Conservation (phyloP, 2,113 vertebrate genomes). For the Seriola aureovittata region DNA sequence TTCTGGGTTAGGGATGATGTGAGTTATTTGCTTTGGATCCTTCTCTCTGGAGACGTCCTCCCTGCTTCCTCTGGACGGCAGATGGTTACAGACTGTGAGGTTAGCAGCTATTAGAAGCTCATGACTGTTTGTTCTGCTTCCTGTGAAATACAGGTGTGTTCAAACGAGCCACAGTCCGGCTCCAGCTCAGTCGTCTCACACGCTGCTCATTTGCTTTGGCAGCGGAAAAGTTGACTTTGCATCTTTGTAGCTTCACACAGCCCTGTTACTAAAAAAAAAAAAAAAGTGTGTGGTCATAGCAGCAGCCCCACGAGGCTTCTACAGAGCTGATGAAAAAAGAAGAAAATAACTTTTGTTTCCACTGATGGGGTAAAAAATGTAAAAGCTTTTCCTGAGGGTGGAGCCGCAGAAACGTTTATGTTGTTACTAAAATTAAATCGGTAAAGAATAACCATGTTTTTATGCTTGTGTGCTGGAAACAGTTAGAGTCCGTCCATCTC, state of each 20-base stretch:
- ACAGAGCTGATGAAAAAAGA: slow-evolving; percentile 1
- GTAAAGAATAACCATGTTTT: too few species aligned
- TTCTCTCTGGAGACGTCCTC: slow-evolving; percentile 32
- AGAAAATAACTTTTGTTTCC: background rate
- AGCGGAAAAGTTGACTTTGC: slow-evolving; percentile 61
- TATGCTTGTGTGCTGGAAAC: too few species aligned
- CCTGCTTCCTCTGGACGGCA: slow-evolving; percentile 48
- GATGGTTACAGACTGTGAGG: slow-evolving; percentile 52
- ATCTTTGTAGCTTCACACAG: slow-evolving; percentile 19
- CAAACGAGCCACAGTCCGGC: background rate
- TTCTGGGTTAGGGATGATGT: slow-evolving; percentile 45
- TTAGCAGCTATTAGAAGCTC: slow-evolving; percentile 24
- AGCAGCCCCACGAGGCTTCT: background rate
- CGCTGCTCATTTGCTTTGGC: slow-evolving; percentile 17
- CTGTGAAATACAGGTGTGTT: slow-evolving; percentile 54
- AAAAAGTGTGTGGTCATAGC: slow-evolving; percentile 8
- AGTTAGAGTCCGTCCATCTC: too few species aligned
- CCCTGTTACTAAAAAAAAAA: slow-evolving; percentile 19
- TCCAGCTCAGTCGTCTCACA: background rate
- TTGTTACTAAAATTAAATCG: background rate
- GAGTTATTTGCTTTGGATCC: slow-evolving; percentile 46
- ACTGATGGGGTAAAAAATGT: background rate
- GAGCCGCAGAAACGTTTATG: background rate
- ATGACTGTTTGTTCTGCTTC: slow-evolving; percentile 24
- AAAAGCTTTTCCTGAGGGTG: background rate